These are phyloP conservation scores for Neelides sp. DNA, from an alignment of 1,140 invertebrate species.

Conservation along the genomic window DNA sequence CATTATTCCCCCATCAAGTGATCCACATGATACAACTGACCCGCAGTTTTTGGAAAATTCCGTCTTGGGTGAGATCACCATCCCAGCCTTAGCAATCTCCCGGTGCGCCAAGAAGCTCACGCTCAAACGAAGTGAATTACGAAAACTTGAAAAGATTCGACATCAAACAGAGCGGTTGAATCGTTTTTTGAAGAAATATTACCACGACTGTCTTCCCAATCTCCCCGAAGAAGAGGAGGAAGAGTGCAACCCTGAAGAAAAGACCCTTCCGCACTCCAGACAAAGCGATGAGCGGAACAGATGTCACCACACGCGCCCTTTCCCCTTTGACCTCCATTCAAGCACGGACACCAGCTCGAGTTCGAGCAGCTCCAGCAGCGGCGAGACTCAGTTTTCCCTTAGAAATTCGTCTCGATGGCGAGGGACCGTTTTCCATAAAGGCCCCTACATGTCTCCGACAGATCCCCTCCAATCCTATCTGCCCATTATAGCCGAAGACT, in stretches of 20 bases:
- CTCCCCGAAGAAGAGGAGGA: constrained; percentile 28
- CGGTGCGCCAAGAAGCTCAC: constrained; percentile 25
- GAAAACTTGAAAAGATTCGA: constrained; percentile 23
- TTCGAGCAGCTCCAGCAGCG: background rate
- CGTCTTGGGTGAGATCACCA: background rate
- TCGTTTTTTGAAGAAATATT: constrained; percentile 25
- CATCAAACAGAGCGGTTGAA: constrained; percentile 24
- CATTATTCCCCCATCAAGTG: background rate
- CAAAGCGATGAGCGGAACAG: constrained; percentile 1
- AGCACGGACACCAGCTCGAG: background rate
- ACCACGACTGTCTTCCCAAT: constrained; percentile 27
- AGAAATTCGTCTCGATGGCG: too few relatives aligned
- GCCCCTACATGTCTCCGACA: too few relatives aligned
- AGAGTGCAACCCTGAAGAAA: constrained; percentile 23
- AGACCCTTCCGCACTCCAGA: constrained; percentile 13
- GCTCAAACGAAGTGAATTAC: constrained; percentile 24
- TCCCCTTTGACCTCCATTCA: background rate
- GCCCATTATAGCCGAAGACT: constrained; percentile 14
- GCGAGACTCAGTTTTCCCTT: background rate
- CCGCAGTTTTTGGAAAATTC: constrained; percentile 26
- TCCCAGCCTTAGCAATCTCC: constrained; percentile 9
- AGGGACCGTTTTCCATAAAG: too few relatives aligned
- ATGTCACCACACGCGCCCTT: too few relatives aligned
- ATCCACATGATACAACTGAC: constrained; percentile 25
- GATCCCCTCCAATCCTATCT: background rate